Percentiles rank a stretch among this genome's conserved stretches.
Conservation (phyloP, 2,797 vertebrate species). For the Dromococcyx pavoninus region DNA sequence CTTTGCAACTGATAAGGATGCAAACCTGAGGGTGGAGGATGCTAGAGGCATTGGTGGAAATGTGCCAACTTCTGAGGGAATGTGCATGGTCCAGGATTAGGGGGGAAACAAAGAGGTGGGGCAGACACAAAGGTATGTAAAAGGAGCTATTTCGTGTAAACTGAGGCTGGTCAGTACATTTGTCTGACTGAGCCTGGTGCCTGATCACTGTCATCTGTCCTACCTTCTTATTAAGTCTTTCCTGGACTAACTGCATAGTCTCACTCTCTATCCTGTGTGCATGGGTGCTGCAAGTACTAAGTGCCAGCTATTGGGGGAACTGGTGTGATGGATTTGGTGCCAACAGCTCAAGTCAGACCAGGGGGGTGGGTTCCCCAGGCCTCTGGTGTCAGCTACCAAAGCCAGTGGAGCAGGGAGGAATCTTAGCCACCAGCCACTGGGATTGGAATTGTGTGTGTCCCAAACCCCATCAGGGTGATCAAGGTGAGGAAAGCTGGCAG, state of each 20-base stretch:
- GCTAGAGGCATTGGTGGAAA: neutral
- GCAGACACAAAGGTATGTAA: neutral
- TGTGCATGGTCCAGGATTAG: neutral
- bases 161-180: neutral
- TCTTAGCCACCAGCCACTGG: neutral
- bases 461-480: neutral
- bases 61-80: neutral
- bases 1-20: neutral
- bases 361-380: neutral
- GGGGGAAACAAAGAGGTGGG: neutral
- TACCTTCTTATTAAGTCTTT: neutral
- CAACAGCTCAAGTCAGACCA: neutral
- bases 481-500: neutral
- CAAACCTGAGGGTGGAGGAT: neutral
- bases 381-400: neutral
- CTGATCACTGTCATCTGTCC: neutral
- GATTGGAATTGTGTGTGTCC: neutral
- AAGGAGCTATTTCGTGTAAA: neutral
- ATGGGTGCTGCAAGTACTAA: neutral
- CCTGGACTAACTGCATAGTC: neutral
- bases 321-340: neutral
- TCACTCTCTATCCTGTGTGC: fast-evolving
- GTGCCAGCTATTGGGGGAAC: neutral
- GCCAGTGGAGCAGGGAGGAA: neutral
- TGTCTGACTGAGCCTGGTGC: neutral